A percentile compares a stretch with the other conserved stretches of the same genome.
Conservation (phyloP, 2,797 vertebrate genomes). For the Pantherophis vulpinus region DNA sequence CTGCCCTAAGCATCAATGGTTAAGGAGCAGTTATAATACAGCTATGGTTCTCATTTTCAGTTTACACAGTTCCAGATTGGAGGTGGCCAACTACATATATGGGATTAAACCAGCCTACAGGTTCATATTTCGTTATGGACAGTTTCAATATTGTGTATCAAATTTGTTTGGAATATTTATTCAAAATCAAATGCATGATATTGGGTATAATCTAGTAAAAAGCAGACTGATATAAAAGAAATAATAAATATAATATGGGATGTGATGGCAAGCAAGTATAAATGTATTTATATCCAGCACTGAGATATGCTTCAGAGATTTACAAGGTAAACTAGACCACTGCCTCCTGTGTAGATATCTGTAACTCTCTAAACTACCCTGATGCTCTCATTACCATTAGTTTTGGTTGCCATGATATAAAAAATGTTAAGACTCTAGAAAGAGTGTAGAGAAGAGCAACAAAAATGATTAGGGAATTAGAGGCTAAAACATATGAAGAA, state of each 20-base stretch:
- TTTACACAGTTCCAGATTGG: neutral
- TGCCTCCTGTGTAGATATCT: neutral
- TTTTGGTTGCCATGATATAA: neutral
- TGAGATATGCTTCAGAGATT: neutral
- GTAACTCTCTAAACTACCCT: neutral
- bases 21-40: neutral
- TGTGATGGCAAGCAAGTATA: neutral
- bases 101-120: neutral
- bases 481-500: neutral
- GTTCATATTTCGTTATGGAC: neutral
- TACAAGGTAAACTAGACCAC: neutral
- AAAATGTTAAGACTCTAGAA: neutral
- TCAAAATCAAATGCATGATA: neutral
- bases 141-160: neutral
- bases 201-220: neutral
- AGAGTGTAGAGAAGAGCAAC: neutral
- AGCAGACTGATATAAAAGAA: neutral
- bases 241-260: neutral
- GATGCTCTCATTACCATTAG: neutral
- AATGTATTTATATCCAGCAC: neutral
- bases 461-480: neutral
- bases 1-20: neutral
- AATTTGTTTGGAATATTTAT: neutral
- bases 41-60: neutral
- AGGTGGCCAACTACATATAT: neutral